These are phyloP conservation scores for Anableps anableps DNA, from an alignment of 2,797 vertebrate species.

Conservation along the genomic window DNA sequence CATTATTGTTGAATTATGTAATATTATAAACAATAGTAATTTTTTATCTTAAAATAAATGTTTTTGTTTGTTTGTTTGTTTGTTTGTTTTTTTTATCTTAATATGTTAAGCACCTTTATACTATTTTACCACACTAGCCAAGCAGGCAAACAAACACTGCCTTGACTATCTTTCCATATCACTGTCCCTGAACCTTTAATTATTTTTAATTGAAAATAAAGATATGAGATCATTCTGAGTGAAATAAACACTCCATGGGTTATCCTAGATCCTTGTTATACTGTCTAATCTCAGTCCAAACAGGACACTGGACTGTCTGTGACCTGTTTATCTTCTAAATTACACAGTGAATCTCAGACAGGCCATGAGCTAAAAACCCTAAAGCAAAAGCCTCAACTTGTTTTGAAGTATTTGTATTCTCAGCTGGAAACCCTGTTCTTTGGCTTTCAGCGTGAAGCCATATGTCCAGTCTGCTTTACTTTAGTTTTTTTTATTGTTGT, in stretches of 20 bases:
- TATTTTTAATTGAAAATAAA: not conserved
- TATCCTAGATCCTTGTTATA: not conserved
- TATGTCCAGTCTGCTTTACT: slow-evolving; percentile 12
- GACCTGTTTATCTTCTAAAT: slow-evolving; percentile 23
- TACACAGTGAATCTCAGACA: slow-evolving; percentile 14
- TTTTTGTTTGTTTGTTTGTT: too few species aligned
- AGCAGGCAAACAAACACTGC: not conserved
- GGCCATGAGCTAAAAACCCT: slow-evolving; percentile 11
- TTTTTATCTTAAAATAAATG: too few species aligned
- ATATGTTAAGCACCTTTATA: not conserved
- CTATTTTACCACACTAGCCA: not conserved
- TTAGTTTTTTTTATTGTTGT: too few species aligned
- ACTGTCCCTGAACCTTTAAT: not conserved
- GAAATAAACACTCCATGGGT: not conserved
- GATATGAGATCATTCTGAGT: not conserved
- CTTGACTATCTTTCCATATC: not conserved
- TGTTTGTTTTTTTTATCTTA: too few species aligned
- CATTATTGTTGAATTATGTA: not conserved
- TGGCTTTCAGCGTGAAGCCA: not conserved
- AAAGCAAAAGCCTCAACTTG: slow-evolving; percentile 17
- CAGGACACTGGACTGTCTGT: slow-evolving; percentile 12
- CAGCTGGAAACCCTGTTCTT: slow-evolving; percentile 30
- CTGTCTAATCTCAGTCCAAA: slow-evolving; percentile 8
- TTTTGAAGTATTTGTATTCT: slow-evolving; percentile 9
- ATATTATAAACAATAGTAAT: not conserved